Percentiles rank a stretch among this genome's conserved stretches.
These are phyloP conservation scores for Diabrotica balteata DNA, from an alignment of 2,888 invertebrate genomes.

Conservation along the genomic window DNA sequence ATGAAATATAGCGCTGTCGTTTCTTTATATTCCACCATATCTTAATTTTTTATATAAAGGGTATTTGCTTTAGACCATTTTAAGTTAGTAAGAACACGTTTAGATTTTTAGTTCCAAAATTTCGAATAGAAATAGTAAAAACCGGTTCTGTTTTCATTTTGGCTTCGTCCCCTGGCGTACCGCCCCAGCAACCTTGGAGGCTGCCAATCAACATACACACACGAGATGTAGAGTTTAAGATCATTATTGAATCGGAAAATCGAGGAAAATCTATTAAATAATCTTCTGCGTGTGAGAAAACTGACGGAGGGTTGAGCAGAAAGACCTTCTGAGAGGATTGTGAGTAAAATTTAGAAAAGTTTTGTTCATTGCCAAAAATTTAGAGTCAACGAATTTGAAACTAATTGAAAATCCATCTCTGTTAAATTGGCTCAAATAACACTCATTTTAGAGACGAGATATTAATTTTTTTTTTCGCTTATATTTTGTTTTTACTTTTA, in stretches of 20 bases:
- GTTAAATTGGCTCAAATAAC: too few relatives aligned
- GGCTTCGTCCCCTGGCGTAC: constrained; percentile 12
- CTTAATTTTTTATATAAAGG: too few relatives aligned
- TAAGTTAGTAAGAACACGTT: too few relatives aligned
- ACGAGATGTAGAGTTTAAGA: constrained; percentile 34
- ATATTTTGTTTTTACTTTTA: too few relatives aligned
- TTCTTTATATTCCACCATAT: too few relatives aligned
- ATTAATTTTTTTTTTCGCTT: too few relatives aligned
- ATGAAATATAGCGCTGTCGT: too few relatives aligned
- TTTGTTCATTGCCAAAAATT: background rate
- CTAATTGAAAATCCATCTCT: background rate
- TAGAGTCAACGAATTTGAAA: too few relatives aligned
- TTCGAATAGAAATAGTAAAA: background rate
- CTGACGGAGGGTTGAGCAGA: constrained; percentile 15
- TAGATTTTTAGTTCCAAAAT: too few relatives aligned
- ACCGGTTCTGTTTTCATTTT: constrained; percentile 17
- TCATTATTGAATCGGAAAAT: constrained; percentile 37
- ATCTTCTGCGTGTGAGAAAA: constrained; percentile 23
- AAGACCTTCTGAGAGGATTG: background rate
- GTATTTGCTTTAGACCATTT: too few relatives aligned
- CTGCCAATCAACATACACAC: constrained; percentile 38
- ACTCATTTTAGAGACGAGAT: too few relatives aligned
- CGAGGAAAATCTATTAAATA: constrained; percentile 29
- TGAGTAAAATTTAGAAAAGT: background rate
- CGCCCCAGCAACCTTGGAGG: constrained; percentile 23